phyloP scores from a whole-genome alignment of 2,113 vertebrate species.

The Pristiophorus japonicus region DNA sequence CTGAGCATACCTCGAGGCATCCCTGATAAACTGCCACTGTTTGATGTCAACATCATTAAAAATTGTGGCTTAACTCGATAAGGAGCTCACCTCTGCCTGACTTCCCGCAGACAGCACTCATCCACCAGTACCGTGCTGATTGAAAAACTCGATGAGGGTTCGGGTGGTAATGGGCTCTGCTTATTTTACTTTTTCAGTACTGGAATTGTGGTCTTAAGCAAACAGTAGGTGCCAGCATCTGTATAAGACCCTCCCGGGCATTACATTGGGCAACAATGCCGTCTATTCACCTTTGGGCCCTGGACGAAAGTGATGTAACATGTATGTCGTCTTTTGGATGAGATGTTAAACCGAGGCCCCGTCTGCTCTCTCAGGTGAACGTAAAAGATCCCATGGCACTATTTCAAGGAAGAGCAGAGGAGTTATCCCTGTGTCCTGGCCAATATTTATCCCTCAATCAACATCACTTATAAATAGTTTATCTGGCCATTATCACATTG shows the following conservation, averaged over 20 bases:
- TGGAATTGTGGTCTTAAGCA: background rate
- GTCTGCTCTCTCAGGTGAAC: no score
- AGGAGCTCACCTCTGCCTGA: background rate
- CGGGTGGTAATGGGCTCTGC: background rate
- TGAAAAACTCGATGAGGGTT: background rate
- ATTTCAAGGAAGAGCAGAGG: no score
- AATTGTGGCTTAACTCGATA: background rate
- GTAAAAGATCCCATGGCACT: no score
- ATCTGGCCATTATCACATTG: no score
- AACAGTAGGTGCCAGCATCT: background rate
- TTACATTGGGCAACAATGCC: background rate
- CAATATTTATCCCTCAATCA: no score
- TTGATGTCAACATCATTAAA: slow-evolving; percentile 9
- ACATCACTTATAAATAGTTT: no score
- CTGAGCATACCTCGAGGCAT: background rate
- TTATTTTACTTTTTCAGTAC: background rate
- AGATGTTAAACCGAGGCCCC: no score
- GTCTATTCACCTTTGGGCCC: background rate
- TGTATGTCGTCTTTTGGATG: no score
- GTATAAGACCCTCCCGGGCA: background rate
- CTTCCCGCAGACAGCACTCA: background rate
- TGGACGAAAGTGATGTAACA: background rate
- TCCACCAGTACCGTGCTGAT: background rate
- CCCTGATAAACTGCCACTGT: slow-evolving; percentile 1
- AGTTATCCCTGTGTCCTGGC: no score